Evolutionary conservation across 2,113 vertebrate species (phyloP).

Genomic region (Phainopepla nitens): DNA sequence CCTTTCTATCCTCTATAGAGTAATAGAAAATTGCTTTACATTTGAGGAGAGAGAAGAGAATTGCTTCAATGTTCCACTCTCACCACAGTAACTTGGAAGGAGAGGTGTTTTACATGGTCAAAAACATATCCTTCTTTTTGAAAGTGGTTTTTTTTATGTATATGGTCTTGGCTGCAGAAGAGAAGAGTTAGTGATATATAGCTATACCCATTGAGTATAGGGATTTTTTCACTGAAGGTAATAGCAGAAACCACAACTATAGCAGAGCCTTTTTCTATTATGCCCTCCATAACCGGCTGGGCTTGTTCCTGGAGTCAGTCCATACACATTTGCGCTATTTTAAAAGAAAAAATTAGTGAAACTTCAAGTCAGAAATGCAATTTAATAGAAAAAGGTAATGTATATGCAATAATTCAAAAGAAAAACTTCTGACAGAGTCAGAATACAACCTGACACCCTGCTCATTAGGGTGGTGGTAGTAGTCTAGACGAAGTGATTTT

Average conservation of each 20-base stretch:
- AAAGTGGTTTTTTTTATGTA: neutral
- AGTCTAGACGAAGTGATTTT: too few species aligned
- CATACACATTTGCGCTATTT: neutral
- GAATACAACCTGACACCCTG: too few species aligned
- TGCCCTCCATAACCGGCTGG: neutral
- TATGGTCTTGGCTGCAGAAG: neutral
- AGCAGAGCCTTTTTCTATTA: neutral
- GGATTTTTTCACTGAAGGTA: neutral
- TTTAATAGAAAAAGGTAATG: too few species aligned
- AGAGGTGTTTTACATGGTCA: neutral
- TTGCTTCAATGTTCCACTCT: neutral
- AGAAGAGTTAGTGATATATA: neutral
- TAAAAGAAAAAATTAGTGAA: too few species aligned
- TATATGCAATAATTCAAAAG: too few species aligned
- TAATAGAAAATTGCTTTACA: neutral
- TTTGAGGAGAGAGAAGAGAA: neutral
- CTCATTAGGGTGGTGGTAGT: too few species aligned
- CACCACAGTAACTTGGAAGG: neutral
- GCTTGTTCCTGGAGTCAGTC: conserved; percentile 3
- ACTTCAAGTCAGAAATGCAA: too few species aligned
- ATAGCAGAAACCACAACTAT: neutral
- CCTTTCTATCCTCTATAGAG: neutral
- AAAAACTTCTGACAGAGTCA: too few species aligned
- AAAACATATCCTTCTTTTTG: neutral
- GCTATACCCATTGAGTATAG: neutral